Conservation (phyloP, 2,888 invertebrate genomes). For the Chymomyza amoena region DNA sequence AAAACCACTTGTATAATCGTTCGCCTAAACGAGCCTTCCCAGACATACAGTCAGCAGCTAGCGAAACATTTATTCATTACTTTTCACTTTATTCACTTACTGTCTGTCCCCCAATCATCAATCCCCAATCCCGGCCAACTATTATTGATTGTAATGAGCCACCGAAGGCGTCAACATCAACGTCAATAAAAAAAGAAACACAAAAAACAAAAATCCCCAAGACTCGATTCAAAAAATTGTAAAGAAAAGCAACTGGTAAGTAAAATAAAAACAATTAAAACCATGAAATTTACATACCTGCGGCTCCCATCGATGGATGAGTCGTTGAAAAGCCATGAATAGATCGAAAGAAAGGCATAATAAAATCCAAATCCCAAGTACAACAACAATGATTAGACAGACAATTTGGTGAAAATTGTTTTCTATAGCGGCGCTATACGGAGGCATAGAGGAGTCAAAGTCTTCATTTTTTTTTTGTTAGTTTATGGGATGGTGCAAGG, state of each 20-base stretch:
- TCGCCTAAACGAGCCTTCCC: slow-evolving; percentile 47
- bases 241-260: slow-evolving; percentile 17
- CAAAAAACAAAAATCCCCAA: slow-evolving; percentile 11
- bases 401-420: not conserved
- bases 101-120: slow-evolving; percentile 57
- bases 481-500: too few relatives aligned
- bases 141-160: slow-evolving; percentile 73
- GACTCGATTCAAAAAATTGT: slow-evolving; percentile 7
- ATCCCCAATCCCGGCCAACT: slow-evolving; percentile 46
- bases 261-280: slow-evolving; percentile 64
- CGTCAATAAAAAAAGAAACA: slow-evolving; percentile 24
- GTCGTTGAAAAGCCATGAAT: slow-evolving; percentile 47
- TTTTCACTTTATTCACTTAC: slow-evolving; percentile 43
- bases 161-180: slow-evolving; percentile 70
- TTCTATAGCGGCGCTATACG: not conserved
- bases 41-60: slow-evolving; percentile 18
- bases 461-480: not conserved
- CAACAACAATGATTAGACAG: not conserved
- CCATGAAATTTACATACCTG: slow-evolving; percentile 65
- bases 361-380: not conserved
- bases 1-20: slow-evolving; percentile 74
- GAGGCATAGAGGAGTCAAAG: not conserved
- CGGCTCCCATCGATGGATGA: slow-evolving; percentile 63
- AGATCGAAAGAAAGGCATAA: not conserved
- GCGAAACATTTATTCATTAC: slow-evolving; percentile 46